Evolutionary conservation across 2,113 vertebrate species (phyloP).

Genomic region (Oxyura jamaicensis): DNA sequence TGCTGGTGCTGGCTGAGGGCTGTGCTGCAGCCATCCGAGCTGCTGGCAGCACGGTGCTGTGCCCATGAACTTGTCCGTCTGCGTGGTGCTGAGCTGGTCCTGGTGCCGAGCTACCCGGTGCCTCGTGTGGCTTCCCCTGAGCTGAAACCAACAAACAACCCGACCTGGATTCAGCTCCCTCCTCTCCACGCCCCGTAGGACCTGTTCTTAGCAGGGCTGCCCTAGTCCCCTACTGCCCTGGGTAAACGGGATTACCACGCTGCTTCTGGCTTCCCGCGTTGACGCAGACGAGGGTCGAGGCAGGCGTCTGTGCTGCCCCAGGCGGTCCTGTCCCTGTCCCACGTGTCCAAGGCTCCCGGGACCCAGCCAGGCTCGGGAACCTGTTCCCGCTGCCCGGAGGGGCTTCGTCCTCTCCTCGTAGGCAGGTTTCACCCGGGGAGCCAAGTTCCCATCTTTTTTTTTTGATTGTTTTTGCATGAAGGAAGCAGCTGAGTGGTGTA

Average conservation of each 20-base stretch:
- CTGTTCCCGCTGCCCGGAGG: rapidly evolving
- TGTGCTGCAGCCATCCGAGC: neutral
- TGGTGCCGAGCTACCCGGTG: neutral
- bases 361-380: neutral
- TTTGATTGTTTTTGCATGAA: no score
- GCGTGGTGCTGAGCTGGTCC: neutral
- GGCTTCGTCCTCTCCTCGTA: neutral
- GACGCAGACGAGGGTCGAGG: neutral
- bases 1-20: neutral
- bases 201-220: neutral
- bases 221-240: slow-evolving; percentile 7
- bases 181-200: neutral
- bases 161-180: neutral
- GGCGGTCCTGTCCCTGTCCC: neutral
- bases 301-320: neutral
- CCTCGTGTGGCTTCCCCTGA: neutral
- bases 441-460: neutral
- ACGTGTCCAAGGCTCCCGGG: no score
- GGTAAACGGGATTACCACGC: neutral
- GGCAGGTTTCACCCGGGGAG: neutral
- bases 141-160: neutral
- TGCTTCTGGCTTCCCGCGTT: neutral
- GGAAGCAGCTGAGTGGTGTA: neutral
- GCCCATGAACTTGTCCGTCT: neutral
- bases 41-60: neutral